Conservation (phyloP, 2,797 vertebrate species). For the Acropternis orthonyx region DNA sequence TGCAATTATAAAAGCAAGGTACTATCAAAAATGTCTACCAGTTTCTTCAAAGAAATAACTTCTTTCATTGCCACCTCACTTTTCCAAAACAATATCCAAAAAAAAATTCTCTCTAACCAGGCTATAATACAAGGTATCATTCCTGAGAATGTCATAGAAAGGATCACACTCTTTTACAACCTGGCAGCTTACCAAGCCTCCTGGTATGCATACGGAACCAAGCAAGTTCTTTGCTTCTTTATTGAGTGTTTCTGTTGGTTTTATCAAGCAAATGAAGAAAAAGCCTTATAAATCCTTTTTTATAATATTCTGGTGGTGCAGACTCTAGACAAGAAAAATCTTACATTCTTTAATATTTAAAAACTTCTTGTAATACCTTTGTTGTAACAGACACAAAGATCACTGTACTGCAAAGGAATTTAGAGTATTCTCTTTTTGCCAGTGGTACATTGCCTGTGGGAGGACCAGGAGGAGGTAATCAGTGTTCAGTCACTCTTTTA, state of each 20-base stretch:
- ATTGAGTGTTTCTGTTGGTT: not conserved
- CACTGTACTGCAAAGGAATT: not conserved
- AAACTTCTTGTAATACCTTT: not conserved
- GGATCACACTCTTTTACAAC: not conserved
- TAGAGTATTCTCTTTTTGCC: not conserved
- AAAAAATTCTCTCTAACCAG: not conserved
- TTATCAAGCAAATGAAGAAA: not conserved
- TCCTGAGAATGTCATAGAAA: not conserved
- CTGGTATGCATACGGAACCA: not conserved
- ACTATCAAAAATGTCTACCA: not conserved
- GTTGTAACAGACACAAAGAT: not conserved
- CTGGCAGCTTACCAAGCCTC: not conserved
- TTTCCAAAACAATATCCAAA: not conserved
- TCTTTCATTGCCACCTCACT: not conserved
- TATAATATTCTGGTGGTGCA: not conserved
- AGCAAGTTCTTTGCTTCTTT: not conserved
- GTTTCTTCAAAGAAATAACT: not conserved
- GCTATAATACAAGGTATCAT: not conserved
- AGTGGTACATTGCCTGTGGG: not conserved
- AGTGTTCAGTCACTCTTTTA: not conserved
- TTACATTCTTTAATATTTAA: not conserved
- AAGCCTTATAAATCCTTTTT: not conserved
- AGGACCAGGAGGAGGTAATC: not conserved
- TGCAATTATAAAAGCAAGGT: not conserved
- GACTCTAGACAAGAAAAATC: not conserved